phyloP scores from a whole-genome alignment of 2,797 vertebrate genomes.

The Prionace glauca region DNA sequence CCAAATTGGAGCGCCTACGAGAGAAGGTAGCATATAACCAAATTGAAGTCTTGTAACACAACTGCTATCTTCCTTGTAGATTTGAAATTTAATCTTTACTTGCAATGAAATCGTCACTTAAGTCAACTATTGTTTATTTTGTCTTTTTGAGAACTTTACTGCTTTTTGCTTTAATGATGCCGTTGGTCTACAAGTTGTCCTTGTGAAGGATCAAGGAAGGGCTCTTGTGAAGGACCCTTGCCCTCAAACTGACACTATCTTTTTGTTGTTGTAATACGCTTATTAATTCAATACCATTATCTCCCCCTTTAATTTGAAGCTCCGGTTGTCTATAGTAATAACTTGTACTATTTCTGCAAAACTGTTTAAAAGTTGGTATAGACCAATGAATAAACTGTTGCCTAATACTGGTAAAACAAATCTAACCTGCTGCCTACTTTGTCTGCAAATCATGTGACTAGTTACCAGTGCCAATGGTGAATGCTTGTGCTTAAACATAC shows the following conservation, averaged over 20 bases:
- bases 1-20: conserved; percentile 83
- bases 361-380: not conserved
- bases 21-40: conserved; percentile 66
- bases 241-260: not conserved
- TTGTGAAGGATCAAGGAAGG: not conserved
- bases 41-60: not conserved
- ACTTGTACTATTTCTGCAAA: not conserved
- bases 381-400: no score
- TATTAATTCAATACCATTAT: not conserved
- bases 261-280: not conserved
- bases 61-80: not conserved
- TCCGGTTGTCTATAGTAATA: not conserved
- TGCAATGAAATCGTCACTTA: not conserved
- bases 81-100: not conserved
- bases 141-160: not conserved
- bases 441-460: not conserved
- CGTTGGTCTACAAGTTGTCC: not conserved
- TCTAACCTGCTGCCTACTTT: no score
- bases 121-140: not conserved
- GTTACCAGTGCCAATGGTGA: not conserved
- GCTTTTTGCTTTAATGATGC: not conserved
- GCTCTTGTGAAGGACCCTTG: no score
- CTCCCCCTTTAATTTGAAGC: not conserved
- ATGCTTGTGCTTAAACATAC: not conserved
- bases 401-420: not conserved